Evolutionary conservation across 2,888 invertebrate species (phyloP).

Genomic region (Yponomeuta evonymella): DNA sequence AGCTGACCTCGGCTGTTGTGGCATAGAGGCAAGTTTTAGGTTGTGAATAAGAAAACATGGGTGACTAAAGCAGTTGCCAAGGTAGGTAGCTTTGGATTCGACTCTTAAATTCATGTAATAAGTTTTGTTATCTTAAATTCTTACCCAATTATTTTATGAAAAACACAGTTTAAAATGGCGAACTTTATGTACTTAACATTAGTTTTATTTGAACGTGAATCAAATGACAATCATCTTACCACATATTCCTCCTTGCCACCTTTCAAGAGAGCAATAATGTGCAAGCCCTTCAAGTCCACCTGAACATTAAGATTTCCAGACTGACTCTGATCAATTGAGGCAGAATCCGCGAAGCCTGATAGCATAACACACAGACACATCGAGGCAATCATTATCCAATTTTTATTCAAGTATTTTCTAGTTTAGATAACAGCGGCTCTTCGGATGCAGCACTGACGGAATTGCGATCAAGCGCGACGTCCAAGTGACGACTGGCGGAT

Average conservation of each 20-base stretch:
- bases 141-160: no score
- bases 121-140: no score
- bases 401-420: no score
- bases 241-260: slow-evolving; percentile 78
- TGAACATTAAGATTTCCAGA: slow-evolving; percentile 87
- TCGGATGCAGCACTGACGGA: background rate
- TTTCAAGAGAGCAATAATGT: slow-evolving; percentile 81
- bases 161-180: no score
- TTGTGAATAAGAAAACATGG: no score
- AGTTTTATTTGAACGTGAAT: background rate
- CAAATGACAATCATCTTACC: slow-evolving; percentile 46
- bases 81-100: no score
- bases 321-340: slow-evolving; percentile 81
- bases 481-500: slow-evolving; percentile 9
- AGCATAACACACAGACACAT: slow-evolving; percentile 30
- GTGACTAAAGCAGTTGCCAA: no score
- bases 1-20: no score
- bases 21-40: no score
- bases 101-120: no score
- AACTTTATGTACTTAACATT: no score
- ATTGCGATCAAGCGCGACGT: slow-evolving; percentile 13
- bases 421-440: no score
- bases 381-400: slow-evolving; percentile 27
- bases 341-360: slow-evolving; percentile 34
- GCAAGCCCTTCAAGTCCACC: slow-evolving; percentile 85